Evolutionary conservation across 2,888 invertebrate species (phyloP).

Genomic region (Mayetiola destructor): DNA sequence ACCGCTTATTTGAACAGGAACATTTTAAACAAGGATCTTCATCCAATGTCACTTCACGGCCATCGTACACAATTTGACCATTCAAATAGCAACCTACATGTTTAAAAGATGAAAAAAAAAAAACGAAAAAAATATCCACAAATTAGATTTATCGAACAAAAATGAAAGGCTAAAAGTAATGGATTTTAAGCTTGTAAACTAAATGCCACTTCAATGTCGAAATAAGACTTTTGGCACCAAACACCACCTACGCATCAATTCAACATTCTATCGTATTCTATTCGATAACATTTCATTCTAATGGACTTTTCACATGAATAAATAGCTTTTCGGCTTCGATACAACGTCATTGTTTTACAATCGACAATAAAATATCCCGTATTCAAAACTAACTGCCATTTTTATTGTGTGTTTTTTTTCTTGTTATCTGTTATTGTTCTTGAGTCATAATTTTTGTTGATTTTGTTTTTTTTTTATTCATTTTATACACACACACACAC

Average conservation of each 20-base stretch:
- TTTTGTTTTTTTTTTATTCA: no score
- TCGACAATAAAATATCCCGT: no score
- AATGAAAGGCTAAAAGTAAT: background rate
- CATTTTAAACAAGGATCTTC: conserved; percentile 81
- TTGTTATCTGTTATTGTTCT: no score
- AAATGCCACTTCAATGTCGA: background rate
- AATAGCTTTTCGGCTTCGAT: no score
- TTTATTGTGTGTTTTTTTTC: no score
- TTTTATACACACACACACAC: no score
- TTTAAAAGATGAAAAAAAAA: conserved; percentile 16
- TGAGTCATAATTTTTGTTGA: no score
- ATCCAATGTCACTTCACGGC: conserved; percentile 61
- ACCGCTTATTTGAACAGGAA: conserved; percentile 52
- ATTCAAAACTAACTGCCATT: no score
- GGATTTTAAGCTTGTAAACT: background rate
- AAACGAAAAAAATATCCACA: background rate
- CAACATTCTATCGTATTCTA: no score
- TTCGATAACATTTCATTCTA: no score
- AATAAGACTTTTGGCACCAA: background rate
- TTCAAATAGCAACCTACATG: conserved; percentile 65
- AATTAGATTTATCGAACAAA: background rate
- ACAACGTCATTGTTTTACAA: no score
- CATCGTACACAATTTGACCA: conserved; percentile 66
- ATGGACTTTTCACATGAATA: no score
- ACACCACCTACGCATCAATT: background rate